phyloP scores from a whole-genome alignment of 2,797 vertebrate genomes.

The Leptoclinus maculatus region DNA sequence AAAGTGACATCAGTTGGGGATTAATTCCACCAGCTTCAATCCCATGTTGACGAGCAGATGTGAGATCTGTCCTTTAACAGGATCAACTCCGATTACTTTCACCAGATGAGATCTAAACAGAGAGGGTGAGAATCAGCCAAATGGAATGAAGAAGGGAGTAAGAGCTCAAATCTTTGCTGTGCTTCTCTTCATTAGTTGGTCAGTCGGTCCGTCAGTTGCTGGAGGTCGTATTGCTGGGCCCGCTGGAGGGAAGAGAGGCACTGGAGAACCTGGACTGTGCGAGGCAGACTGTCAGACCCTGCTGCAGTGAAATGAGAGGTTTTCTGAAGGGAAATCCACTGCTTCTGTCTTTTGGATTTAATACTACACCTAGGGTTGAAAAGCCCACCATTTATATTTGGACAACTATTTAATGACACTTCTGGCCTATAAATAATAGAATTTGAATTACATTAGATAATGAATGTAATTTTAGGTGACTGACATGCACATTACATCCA shows the following conservation, averaged over 20 bases:
- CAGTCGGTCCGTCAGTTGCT: no score
- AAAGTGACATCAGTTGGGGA: constrained; percentile 9
- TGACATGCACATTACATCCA: background rate
- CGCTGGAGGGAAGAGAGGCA: background rate
- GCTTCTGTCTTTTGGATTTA: background rate
- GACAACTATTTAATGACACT: background rate
- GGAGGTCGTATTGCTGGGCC: background rate
- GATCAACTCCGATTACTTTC: constrained; percentile 32
- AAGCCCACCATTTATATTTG: background rate
- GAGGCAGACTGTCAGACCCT: background rate
- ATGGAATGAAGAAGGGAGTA: background rate
- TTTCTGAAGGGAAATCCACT: background rate
- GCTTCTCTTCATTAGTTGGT: background rate
- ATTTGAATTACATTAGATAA: background rate
- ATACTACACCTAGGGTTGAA: background rate
- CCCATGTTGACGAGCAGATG: constrained; percentile 14
- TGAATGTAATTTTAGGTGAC: background rate
- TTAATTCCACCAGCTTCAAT: constrained; percentile 19
- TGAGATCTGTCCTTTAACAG: constrained; percentile 14
- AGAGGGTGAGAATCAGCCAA: background rate
- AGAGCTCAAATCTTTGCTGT: no score
- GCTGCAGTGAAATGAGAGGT: background rate
- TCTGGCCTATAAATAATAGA: background rate
- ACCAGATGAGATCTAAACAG: constrained; percentile 17
- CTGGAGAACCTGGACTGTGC: background rate